These are phyloP conservation scores for Sebastes schlegelii DNA, from an alignment of 2,113 vertebrate species.

Conservation along the genomic window DNA sequence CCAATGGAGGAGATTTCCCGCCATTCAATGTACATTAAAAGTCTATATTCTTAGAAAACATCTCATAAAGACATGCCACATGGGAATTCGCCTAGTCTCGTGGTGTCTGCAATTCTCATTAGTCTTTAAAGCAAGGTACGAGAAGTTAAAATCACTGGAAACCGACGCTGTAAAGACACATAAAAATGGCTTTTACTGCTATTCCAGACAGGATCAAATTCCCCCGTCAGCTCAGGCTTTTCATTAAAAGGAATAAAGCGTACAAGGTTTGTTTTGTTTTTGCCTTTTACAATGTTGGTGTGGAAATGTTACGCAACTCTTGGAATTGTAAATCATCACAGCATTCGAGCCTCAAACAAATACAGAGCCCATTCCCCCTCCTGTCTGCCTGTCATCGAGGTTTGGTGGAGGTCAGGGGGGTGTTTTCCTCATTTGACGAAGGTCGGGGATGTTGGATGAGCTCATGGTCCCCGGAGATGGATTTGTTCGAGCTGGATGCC, in stretches of 20 bases:
- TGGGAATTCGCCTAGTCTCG: not conserved
- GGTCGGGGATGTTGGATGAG: constrained; percentile 47
- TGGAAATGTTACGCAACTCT: constrained; percentile 63
- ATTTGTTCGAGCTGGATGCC: constrained; percentile 52
- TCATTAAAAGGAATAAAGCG: constrained; percentile 52
- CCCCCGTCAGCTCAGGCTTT: constrained; percentile 25
- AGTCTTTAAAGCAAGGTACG: constrained; percentile 47
- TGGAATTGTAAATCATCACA: constrained; percentile 40
- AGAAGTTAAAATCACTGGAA: constrained; percentile 49
- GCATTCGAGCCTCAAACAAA: constrained; percentile 37
- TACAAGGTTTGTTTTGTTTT: constrained; percentile 24
- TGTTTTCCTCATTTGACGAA: constrained; percentile 54
- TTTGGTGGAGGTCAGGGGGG: constrained; percentile 34
- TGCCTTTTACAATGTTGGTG: constrained; percentile 33
- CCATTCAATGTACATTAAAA: constrained; percentile 17
- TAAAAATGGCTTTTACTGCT: constrained; percentile 38
- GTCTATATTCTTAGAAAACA: constrained; percentile 46
- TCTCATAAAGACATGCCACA: constrained; percentile 46
- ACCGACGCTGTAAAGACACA: constrained; percentile 24
- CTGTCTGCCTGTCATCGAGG: constrained; percentile 42
- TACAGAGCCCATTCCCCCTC: constrained; percentile 7
- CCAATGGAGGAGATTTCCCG: not conserved
- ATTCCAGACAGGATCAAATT: constrained; percentile 56
- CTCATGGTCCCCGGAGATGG: constrained; percentile 56
- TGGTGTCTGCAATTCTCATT: constrained; percentile 57